Conservation (phyloP, 2,113 vertebrate species). For the Nothobranchius furzeri region DNA sequence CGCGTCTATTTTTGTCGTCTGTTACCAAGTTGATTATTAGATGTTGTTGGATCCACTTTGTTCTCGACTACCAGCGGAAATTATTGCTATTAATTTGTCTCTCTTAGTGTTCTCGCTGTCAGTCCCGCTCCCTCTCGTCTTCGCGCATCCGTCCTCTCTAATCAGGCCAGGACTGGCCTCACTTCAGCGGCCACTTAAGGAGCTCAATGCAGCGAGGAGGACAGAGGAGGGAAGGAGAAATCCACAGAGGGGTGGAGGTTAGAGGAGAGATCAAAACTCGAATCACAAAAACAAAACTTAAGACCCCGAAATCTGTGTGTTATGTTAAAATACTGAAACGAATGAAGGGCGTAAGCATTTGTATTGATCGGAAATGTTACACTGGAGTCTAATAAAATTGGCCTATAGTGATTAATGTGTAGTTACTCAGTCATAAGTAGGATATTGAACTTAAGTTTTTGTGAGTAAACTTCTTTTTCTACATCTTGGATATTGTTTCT, state of each 20-base stretch:
- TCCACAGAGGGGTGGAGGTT: conserved; percentile 25
- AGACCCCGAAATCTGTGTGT: too few relatives aligned
- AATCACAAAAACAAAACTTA: not conserved
- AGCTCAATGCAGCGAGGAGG: conserved; percentile 22
- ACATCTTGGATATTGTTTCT: too few relatives aligned
- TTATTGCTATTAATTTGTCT: conserved; percentile 30
- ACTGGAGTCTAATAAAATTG: too few relatives aligned
- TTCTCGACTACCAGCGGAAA: conserved; percentile 20
- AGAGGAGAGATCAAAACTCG: conserved; percentile 40
- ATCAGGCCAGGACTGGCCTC: conserved; percentile 43
- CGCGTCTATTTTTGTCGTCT: not conserved
- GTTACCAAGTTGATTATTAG: not conserved
- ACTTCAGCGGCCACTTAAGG: conserved; percentile 42
- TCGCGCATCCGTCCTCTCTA: conserved; percentile 43
- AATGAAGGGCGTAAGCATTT: too few relatives aligned
- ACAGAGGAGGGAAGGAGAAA: not conserved
- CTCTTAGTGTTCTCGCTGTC: conserved; percentile 12
- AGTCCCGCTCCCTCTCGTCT: conserved; percentile 23
- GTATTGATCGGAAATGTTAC: too few relatives aligned
- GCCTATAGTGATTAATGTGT: too few relatives aligned
- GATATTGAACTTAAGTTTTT: too few relatives aligned
- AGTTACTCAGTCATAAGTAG: too few relatives aligned
- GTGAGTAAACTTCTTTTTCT: too few relatives aligned
- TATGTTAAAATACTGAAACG: too few relatives aligned
- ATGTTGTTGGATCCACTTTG: not conserved